phyloP scores from a whole-genome alignment of 2,113 vertebrate genomes.

The Mobula birostris region DNA sequence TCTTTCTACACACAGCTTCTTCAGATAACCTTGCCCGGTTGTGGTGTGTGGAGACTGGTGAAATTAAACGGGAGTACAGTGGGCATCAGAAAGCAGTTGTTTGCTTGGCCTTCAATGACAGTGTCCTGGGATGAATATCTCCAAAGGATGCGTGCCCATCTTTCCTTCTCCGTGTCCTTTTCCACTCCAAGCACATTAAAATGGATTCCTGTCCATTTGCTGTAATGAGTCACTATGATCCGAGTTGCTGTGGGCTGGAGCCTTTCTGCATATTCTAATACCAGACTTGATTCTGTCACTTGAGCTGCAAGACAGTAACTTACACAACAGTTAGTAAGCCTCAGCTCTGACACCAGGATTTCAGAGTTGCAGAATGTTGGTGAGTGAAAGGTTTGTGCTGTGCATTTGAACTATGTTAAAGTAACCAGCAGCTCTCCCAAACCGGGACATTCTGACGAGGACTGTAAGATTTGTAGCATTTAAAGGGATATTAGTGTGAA shows the following conservation, averaged over 20 bases:
- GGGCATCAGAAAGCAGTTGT: constrained; percentile 96
- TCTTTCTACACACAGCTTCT: constrained; percentile 64
- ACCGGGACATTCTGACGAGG: background rate
- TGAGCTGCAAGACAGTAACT: background rate
- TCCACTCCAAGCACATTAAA: background rate
- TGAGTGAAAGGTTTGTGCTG: background rate
- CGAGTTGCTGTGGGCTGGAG: background rate
- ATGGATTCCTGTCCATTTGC: background rate
- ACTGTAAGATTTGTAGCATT: background rate
- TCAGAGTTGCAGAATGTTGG: background rate
- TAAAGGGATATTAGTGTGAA: background rate
- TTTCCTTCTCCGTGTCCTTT: background rate
- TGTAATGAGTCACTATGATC: background rate
- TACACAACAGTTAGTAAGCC: background rate
- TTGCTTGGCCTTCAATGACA: constrained; percentile 95
- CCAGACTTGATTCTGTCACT: background rate
- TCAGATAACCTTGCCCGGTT: constrained; percentile 94
- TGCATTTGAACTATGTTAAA: background rate
- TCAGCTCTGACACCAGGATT: background rate
- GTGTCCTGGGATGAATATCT: constrained; percentile 69
- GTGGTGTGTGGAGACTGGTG: constrained; percentile 96
- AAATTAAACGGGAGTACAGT: constrained; percentile 97
- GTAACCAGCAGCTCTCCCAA: background rate
- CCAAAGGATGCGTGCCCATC: background rate
- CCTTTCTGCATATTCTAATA: background rate